These are phyloP conservation scores for Salmo trutta DNA, from an alignment of 2,797 vertebrate species.

Conservation along the genomic window DNA sequence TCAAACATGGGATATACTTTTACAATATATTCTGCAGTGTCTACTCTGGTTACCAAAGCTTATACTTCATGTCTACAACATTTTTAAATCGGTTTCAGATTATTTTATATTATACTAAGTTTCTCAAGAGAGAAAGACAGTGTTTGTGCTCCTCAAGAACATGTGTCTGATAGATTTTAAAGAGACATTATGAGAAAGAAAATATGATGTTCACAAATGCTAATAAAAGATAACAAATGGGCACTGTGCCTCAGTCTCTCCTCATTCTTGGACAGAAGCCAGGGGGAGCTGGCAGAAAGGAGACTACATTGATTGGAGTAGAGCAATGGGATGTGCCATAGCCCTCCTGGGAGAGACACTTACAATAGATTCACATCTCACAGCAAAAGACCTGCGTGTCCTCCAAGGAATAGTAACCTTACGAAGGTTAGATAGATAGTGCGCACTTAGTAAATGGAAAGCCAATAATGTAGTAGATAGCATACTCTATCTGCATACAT, in stretches of 20 bases:
- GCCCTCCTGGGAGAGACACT: conserved; percentile 52
- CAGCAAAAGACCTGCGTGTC: conserved; percentile 48
- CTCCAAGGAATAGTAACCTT: conserved; percentile 46
- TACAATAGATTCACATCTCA: conserved; percentile 61
- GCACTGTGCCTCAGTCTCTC: conserved; percentile 16
- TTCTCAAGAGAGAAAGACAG: background rate
- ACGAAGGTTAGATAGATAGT: conserved; percentile 20
- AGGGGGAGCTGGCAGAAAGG: conserved; percentile 11
- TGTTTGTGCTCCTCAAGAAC: background rate
- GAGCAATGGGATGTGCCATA: conserved; percentile 30
- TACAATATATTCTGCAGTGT: background rate
- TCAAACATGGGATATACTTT: background rate
- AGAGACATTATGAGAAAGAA: conserved; percentile 49
- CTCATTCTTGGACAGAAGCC: conserved; percentile 20
- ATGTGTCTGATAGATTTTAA: conserved; percentile 30
- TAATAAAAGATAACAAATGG: conserved; percentile 25
- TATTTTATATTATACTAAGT: conserved; percentile 57
- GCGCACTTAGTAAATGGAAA: conserved; percentile 29
- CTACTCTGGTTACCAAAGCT: background rate
- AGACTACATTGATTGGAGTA: conserved; percentile 22
- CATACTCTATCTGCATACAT: background rate
- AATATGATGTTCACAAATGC: background rate
- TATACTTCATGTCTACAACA: background rate
- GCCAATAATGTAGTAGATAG: conserved; percentile 12
- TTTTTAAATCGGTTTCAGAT: background rate